Evolutionary conservation across 1,140 invertebrate genomes (phyloP), one percentile per base, ranked within the genome.

Genomic region (Ceratosolen fusciceps): DNA sequence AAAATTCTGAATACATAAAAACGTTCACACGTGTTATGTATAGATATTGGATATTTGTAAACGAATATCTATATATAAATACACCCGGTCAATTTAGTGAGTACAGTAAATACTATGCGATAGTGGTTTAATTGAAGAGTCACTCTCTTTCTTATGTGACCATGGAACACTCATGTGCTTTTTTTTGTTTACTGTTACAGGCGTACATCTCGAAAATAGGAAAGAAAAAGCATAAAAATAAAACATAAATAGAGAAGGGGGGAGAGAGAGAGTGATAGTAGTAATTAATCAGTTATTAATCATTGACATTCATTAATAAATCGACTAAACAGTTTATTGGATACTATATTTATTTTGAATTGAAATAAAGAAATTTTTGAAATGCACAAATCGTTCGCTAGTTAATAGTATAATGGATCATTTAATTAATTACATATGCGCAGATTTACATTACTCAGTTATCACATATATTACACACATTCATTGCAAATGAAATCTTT

Each of bases 91-190:
- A 47, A 47, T 9, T 9, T 9, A 47, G 16, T 9, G 16, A 47
- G 16, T 9, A 47, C 7, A 47, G 8, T 9, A 47, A 47, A 26
- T 54, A 31, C 62, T 31, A 73, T 49, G 21, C 29, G 19, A 56
- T 74, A 43, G 39, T 60, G 37, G 1, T 21, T 79, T 74, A 79
- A 79, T 79, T 79, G 71, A 56, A 74, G n/a, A 10, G 56, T 16
- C 8, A 60, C 4, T 47, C 14, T 39, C 37, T 78, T 49, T 39
- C 34, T 72, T 29, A 67, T 49, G 52, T 49, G 2, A 31, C 34
- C 34, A 10, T 37, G 24, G 56, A n/a, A 62, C 39, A 24, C n/a
- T 60, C 12, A 14, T 26, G 5, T 26, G 10, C 16, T n/a, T 39
- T 10, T 68, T n/a, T 49, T 72, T 60, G 67, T 26, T 65, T 52